These are phyloP conservation scores for Aricia agestis DNA, from an alignment of 1,140 invertebrate genomes.

Conservation along the genomic window DNA sequence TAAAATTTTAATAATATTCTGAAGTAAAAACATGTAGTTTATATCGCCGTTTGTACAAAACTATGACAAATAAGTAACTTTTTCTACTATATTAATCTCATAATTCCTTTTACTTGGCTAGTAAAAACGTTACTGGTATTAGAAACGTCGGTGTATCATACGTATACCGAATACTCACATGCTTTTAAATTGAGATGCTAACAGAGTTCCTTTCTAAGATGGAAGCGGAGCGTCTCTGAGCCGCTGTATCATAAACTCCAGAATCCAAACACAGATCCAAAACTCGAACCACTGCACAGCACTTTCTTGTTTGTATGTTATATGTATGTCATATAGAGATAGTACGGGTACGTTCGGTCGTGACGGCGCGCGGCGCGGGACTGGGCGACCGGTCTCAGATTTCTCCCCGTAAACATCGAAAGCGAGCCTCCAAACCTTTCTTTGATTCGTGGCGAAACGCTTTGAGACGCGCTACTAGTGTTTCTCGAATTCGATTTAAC, in stretches of 20 bases:
- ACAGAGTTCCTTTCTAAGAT: slow-evolving; percentile 33
- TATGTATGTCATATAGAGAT: neutral
- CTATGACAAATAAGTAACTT: too few relatives aligned
- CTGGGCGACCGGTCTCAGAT: slow-evolving; percentile 62
- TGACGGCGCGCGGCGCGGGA: slow-evolving; percentile 44
- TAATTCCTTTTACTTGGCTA: neutral
- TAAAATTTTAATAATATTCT: too few relatives aligned
- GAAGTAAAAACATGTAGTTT: too few relatives aligned
- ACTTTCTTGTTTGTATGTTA: slow-evolving; percentile 25
- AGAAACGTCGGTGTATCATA: neutral
- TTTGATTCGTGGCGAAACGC: slow-evolving; percentile 60
- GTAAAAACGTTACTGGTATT: neutral
- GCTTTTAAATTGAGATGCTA: slow-evolving; percentile 26
- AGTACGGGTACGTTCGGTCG: slow-evolving; percentile 26
- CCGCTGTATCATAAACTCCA: slow-evolving; percentile 40
- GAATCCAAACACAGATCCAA: slow-evolving; percentile 18
- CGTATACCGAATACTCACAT: slow-evolving; percentile 1
- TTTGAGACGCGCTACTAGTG: slow-evolving; percentile 39
- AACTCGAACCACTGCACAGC: slow-evolving; percentile 38
- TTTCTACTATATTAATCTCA: neutral
- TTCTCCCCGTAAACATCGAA: slow-evolving; percentile 73
- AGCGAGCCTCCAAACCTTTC: slow-evolving; percentile 67
- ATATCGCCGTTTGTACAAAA: too few relatives aligned
- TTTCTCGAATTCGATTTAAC: slow-evolving; percentile 31
- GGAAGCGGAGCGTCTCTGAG: slow-evolving; percentile 40